Percentiles rank a stretch among this genome's conserved stretches.
Conservation (phyloP, 1,140 invertebrate species). For the Meloidogyne hapla region DNA sequence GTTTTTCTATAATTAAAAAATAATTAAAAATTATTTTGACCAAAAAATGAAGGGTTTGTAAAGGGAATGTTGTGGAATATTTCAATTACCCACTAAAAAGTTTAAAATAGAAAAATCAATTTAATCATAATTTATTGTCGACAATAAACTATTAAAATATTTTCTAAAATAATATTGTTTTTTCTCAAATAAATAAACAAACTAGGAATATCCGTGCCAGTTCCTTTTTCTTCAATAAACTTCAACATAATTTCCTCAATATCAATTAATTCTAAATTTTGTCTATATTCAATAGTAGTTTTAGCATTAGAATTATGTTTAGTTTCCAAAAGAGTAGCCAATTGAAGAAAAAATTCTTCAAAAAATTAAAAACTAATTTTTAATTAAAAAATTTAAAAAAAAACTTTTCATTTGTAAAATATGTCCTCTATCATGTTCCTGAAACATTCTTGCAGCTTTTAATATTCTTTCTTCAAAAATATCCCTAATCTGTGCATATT, state of each 20-base stretch:
- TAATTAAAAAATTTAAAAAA: slow-evolving; percentile 17
- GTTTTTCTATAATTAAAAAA: slow-evolving; percentile 36
- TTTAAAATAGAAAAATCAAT: too few species aligned
- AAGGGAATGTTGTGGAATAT: too few species aligned
- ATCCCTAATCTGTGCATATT: slow-evolving; percentile 55
- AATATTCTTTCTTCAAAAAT: slow-evolving; percentile 61
- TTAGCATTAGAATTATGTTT: slow-evolving; percentile 42
- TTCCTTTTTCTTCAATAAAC: slow-evolving; percentile 59
- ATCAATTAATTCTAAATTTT: slow-evolving; percentile 50
- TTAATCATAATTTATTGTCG: too few species aligned
- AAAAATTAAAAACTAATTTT: neutral
- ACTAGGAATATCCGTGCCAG: slow-evolving; percentile 58
- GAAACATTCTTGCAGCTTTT: slow-evolving; percentile 42
- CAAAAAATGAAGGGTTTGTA: too few species aligned
- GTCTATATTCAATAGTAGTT: slow-evolving; percentile 50
- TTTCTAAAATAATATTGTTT: slow-evolving; percentile 5
- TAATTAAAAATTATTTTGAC: too few species aligned
- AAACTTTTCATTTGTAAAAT: slow-evolving; percentile 49
- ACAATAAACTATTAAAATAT: too few species aligned
- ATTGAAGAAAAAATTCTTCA: slow-evolving; percentile 43
- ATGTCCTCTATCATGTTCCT: slow-evolving; percentile 50
- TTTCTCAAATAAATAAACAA: slow-evolving; percentile 5
- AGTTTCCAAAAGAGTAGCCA: slow-evolving; percentile 42
- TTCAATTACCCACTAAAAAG: too few species aligned
- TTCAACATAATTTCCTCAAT: slow-evolving; percentile 56